Evolutionary conservation across 2,113 vertebrate species (phyloP).

Genomic region (Terrapene triunguis): DNA sequence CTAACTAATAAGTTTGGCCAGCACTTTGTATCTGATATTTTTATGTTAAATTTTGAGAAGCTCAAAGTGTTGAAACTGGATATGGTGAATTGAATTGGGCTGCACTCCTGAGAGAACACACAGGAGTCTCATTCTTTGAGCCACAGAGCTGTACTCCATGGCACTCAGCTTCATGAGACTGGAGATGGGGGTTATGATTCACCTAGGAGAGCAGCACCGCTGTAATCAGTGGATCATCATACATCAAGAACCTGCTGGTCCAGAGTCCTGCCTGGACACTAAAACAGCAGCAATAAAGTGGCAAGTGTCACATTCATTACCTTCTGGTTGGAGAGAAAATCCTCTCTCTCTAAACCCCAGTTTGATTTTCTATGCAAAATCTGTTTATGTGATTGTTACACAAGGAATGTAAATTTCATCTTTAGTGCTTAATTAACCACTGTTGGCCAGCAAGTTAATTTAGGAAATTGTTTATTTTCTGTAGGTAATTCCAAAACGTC

Average conservation of each 20-base stretch:
- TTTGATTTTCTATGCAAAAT: neutral
- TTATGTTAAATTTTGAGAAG: slow-evolving; percentile 8
- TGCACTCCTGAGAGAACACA: neutral
- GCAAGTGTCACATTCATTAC: neutral
- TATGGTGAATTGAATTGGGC: neutral
- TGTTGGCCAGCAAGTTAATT: slow-evolving; percentile 32
- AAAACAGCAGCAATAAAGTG: neutral
- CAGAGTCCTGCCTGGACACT: neutral
- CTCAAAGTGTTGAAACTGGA: neutral
- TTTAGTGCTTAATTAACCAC: slow-evolving; percentile 19
- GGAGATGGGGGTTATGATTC: neutral
- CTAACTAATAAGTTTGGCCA: neutral
- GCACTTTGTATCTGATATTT: neutral
- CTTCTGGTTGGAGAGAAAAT: neutral
- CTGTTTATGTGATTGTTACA: neutral
- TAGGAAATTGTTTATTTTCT: neutral
- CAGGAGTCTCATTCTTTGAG: too few relatives aligned
- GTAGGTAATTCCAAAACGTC: neutral
- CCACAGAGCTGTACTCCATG: neutral
- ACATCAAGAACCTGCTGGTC: neutral
- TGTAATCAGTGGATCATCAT: neutral
- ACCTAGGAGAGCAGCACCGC: too few relatives aligned
- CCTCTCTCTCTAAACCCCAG: neutral
- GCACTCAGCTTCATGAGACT: neutral
- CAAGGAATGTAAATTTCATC: slow-evolving; percentile 7